Evolutionary conservation across 2,113 vertebrate species (phyloP).

Genomic region (Himantopus leucocephalus): DNA sequence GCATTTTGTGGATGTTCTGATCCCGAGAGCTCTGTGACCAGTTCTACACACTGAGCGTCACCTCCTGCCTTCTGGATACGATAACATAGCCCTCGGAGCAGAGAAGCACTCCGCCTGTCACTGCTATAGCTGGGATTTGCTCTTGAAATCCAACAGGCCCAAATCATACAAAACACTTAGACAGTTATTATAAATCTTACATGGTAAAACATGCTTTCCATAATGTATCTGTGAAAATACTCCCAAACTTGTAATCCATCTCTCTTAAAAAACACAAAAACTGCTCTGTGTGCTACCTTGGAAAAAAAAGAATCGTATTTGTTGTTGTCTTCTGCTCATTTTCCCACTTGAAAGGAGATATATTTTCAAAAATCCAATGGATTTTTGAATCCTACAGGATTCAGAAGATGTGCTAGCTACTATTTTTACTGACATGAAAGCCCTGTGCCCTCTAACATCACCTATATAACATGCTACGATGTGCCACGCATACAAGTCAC

Average conservation of each 20-base stretch:
- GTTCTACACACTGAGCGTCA: background rate
- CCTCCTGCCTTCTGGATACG: background rate
- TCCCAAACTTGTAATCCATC: background rate
- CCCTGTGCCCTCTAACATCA: background rate
- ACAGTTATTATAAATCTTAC: background rate
- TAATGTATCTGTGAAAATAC: background rate
- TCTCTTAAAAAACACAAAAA: background rate
- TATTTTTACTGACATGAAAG: background rate
- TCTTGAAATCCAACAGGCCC: background rate
- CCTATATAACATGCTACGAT: rapidly evolving
- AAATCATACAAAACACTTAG: background rate
- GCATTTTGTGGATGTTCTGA: background rate
- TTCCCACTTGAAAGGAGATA: background rate
- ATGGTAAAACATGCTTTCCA: background rate
- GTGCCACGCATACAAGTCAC: background rate
- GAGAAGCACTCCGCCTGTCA: background rate
- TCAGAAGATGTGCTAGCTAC: background rate
- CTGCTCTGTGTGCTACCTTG: background rate
- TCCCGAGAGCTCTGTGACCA: background rate
- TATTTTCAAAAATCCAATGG: background rate
- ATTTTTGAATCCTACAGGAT: background rate
- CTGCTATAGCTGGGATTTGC: background rate
- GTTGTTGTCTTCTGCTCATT: background rate
- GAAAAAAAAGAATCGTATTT: background rate
- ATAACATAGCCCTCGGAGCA: background rate